Evolutionary conservation across 1,140 invertebrate genomes (phyloP).

Genomic region (Zaprionus davidi): DNA sequence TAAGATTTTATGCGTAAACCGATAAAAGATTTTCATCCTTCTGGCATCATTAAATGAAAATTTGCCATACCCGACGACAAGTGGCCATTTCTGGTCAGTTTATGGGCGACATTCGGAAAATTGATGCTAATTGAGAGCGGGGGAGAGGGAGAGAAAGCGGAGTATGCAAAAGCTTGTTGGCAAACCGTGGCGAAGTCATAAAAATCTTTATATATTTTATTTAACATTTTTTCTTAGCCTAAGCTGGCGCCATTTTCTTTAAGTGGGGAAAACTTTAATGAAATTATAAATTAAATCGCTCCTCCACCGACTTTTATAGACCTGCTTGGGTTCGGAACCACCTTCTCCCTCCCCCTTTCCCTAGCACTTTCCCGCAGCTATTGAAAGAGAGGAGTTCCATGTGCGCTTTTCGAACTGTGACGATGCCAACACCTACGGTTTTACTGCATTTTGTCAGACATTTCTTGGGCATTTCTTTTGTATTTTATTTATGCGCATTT

Average conservation of each 20-base stretch:
- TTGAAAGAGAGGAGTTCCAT: slow-evolving; percentile 1
- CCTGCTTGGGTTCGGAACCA: neutral
- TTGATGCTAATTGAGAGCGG: slow-evolving; percentile 26
- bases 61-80: slow-evolving; percentile 33
- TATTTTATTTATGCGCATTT: slow-evolving; percentile 68
- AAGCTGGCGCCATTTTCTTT: slow-evolving; percentile 63
- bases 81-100: slow-evolving; percentile 24
- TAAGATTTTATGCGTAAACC: slow-evolving; percentile 18
- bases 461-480: slow-evolving; percentile 44
- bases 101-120: slow-evolving; percentile 28
- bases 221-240: slow-evolving; percentile 1
- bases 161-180: neutral
- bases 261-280: slow-evolving; percentile 53
- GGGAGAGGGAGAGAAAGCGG: neutral
- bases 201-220: slow-evolving; percentile 33
- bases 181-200: slow-evolving; percentile 21
- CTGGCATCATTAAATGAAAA: slow-evolving; percentile 12
- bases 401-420: slow-evolving; percentile 41
- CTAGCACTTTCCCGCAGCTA: neutral
- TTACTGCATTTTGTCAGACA: slow-evolving; percentile 33
- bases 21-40: slow-evolving; percentile 24
- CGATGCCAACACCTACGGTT: slow-evolving; percentile 73
- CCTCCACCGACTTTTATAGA: slow-evolving; percentile 53
- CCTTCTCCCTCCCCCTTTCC: neutral
- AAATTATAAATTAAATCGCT: slow-evolving; percentile 67